Percentiles rank a stretch among this genome's conserved stretches.
Evolutionary conservation across 1,140 invertebrate species (phyloP).

Genomic region (Bombus confusus): DNA sequence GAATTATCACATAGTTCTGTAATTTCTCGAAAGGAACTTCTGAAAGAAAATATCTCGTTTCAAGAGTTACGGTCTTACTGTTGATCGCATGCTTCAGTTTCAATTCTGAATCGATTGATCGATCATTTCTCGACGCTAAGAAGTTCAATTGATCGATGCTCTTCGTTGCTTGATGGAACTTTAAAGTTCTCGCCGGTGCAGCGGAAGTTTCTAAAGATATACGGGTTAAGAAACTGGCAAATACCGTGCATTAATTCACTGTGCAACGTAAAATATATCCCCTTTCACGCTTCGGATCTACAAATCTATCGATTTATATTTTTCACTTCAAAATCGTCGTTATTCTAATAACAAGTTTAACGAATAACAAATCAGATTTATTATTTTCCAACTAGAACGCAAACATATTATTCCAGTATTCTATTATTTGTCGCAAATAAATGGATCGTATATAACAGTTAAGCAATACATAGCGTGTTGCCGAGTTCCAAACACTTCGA

Average conservation of each 20-base stretch:
- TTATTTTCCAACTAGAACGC: background rate
- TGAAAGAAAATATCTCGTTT: background rate
- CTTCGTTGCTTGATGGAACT: constrained; percentile 43
- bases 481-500: background rate
- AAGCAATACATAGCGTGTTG: background rate
- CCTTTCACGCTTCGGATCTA: background rate
- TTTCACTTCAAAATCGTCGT: background rate
- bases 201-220: constrained; percentile 22
- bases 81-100: constrained; percentile 19
- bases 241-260: constrained; percentile 27
- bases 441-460: background rate
- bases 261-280: background rate
- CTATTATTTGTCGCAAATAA: background rate
- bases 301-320: background rate
- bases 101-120: constrained; percentile 52
- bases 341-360: background rate
- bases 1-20: background rate
- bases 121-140: constrained; percentile 34
- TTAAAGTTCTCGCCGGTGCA: constrained; percentile 46
- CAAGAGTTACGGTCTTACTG: background rate
- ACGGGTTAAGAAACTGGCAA: constrained; percentile 32
- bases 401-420: background rate
- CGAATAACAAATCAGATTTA: background rate
- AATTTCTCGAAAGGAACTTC: background rate
- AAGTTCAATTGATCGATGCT: constrained; percentile 58